Evolutionary conservation across 1,140 invertebrate species (phyloP), one percentile per base, ranked within the genome.

Genomic region (Drosophila fuyamai): DNA sequence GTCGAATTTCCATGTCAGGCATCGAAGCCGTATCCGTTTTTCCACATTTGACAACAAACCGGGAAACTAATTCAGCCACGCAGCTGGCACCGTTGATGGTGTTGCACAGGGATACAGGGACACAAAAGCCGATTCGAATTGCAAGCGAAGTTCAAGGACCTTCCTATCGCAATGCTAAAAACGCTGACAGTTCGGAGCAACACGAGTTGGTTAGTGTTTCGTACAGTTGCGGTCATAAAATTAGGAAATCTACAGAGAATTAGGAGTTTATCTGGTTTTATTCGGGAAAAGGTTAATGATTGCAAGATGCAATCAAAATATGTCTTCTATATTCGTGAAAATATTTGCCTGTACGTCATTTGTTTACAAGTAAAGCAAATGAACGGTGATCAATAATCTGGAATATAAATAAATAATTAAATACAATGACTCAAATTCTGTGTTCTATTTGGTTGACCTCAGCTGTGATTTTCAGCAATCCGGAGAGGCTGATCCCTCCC

Each of bases 101-200:
- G 44, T 63, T 57, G 44, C 55, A 63, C 57, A 65, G 23, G 23
- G 23, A 23, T 4, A 23, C 23, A 48, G 43, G 43, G 32, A 40
- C 54, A 75, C 67, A 51, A 57, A 55, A 44, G 43, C 6, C 29
- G 36, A 27, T 44, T 47, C 66, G 61, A 68, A 67, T 62, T 62
- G 55, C 60, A 62, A 12, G 48, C 58, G 35, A 75, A 55, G 73
- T 76, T 76, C 73, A 76, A 76, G 73, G 73, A 76, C 73, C 61
- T 76, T 62, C 18, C 61, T 48, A 41, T 41, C 44, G 48, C 32
- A 51, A 51, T 51, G 50, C 32, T 53, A 36, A 70, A 67, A 68
- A 68, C 55, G 62, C 62, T 73, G 66, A 59, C 54, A 71, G 66
- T 73, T 73, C 47, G 18, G 10, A 72, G 27, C 36, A 65, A 65